Evolutionary conservation across 2,113 vertebrate species (phyloP).

Genomic region (Fulica atra): DNA sequence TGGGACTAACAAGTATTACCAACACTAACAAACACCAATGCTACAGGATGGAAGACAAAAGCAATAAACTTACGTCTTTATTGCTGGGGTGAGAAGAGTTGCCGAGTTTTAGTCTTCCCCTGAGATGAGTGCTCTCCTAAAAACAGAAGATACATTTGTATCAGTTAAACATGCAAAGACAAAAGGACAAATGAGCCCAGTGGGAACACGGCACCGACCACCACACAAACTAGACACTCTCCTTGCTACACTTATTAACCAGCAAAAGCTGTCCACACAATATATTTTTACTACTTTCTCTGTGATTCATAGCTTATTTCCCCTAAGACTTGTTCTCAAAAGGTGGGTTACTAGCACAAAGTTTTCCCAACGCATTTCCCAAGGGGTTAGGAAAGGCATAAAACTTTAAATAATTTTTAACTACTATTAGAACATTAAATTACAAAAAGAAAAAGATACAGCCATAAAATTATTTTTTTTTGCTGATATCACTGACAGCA

Average conservation of each 20-base stretch:
- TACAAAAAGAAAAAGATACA: neutral
- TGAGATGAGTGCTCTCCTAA: conserved; percentile 72
- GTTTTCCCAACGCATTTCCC: neutral
- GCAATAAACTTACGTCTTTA: conserved; percentile 64
- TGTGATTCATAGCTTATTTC: neutral
- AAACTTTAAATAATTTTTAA: neutral
- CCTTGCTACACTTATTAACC: neutral
- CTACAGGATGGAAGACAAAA: neutral
- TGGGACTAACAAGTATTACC: neutral
- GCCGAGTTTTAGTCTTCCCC: conserved; percentile 73
- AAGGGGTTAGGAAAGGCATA: neutral
- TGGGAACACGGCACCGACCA: neutral
- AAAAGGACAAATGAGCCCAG: neutral
- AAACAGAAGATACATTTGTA: conserved; percentile 37
- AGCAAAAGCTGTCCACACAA: neutral
- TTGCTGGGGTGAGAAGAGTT: conserved; percentile 55
- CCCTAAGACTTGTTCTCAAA: neutral
- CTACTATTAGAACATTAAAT: neutral
- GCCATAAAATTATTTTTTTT: neutral
- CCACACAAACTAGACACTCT: neutral
- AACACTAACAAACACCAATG: neutral
- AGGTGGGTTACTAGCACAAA: neutral
- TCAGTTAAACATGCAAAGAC: neutral
- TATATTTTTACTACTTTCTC: neutral
- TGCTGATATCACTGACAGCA: neutral